Percentiles rank a stretch among this genome's conserved stretches.
phyloP scores from a whole-genome alignment of 2,113 vertebrate genomes.

The Himantopus leucocephalus region DNA sequence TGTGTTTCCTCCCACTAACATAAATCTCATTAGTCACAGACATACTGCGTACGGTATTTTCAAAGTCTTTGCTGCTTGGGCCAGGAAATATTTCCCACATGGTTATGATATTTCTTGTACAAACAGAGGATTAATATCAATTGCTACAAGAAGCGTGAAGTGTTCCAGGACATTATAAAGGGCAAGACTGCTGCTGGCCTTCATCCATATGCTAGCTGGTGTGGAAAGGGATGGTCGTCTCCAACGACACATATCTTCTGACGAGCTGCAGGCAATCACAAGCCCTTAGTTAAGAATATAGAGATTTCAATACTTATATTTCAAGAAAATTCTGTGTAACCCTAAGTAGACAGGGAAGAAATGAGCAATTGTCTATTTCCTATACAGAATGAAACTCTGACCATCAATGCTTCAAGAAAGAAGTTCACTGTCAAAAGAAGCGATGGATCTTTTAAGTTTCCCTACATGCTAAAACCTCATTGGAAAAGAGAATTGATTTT shows the following conservation, averaged over 20 bases:
- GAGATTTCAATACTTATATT: background rate
- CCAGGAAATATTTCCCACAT: background rate
- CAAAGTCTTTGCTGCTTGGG: background rate
- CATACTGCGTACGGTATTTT: background rate
- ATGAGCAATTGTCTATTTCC: background rate
- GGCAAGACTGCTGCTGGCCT: background rate
- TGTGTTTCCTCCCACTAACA: background rate
- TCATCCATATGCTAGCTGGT: background rate
- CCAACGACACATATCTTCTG: background rate
- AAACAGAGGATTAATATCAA: background rate
- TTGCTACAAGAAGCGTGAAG: background rate
- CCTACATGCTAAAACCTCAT: background rate
- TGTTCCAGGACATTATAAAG: background rate
- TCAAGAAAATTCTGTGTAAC: background rate
- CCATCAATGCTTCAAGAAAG: background rate
- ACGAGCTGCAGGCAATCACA: background rate
- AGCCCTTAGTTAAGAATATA: background rate
- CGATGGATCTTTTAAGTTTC: background rate
- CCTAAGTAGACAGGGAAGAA: background rate
- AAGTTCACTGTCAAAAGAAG: background rate
- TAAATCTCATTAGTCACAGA: background rate
- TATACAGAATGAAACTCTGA: background rate
- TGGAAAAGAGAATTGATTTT: background rate
- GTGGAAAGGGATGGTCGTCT: background rate
- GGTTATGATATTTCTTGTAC: slow-evolving; percentile 3